These are phyloP conservation scores for Troilus luridus DNA, from an alignment of 2,888 invertebrate species.

Conservation along the genomic window DNA sequence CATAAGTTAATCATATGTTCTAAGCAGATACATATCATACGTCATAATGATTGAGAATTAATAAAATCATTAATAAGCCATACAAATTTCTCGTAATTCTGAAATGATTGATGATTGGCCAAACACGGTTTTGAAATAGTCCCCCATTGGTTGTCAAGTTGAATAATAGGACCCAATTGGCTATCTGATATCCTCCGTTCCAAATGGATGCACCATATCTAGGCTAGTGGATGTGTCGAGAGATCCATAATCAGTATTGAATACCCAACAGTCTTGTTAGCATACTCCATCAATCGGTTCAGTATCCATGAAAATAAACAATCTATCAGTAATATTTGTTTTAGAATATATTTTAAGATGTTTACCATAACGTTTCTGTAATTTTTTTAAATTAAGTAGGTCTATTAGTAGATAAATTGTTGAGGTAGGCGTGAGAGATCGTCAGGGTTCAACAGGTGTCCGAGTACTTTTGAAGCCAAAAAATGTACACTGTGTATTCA, in stretches of 20 bases:
- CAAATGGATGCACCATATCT: not conserved
- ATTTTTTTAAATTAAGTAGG: too few species aligned
- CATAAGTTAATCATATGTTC: too few species aligned
- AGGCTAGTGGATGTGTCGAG: not conserved
- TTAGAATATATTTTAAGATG: not conserved
- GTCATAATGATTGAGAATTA: too few species aligned
- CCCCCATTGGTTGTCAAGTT: conserved; percentile 3
- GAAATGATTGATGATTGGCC: not conserved
- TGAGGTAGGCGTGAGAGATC: too few species aligned
- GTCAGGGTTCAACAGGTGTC: too few species aligned
- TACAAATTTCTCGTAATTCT: too few species aligned
- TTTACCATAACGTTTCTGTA: too few species aligned
- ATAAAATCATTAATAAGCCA: too few species aligned
- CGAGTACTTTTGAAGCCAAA: too few species aligned
- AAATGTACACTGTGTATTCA: too few species aligned
- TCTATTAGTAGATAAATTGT: too few species aligned
- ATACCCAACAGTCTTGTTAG: not conserved
- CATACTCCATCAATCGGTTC: not conserved
- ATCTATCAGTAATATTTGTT: not conserved
- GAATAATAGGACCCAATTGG: conserved; percentile 43
- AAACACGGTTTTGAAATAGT: conserved; percentile 17
- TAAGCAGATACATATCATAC: too few species aligned
- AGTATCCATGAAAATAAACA: not conserved
- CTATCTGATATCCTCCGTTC: not conserved
- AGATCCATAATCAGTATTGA: not conserved